Evolutionary conservation across 2,888 invertebrate species (phyloP).

Genomic region (Aromia moschata): DNA sequence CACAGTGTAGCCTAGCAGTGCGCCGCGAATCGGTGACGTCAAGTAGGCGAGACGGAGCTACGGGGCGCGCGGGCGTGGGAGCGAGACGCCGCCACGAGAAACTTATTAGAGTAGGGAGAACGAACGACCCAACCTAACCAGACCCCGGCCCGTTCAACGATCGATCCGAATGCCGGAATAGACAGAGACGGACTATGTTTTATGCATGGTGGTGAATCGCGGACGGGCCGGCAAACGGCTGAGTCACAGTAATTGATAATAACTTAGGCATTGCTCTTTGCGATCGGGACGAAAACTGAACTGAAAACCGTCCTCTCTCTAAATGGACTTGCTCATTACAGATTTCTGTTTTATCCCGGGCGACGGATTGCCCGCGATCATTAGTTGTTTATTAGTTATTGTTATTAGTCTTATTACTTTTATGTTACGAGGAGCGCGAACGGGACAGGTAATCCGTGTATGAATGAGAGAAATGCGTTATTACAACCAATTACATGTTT

Average conservation of each 20-base stretch:
- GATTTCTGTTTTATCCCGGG: conserved; percentile 44
- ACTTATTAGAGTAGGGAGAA: conserved; percentile 61
- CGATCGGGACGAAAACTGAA: conserved; percentile 51
- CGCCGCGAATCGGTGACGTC: conserved; percentile 63
- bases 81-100: conserved; percentile 54
- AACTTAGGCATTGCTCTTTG: conserved; percentile 61
- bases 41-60: conserved; percentile 53
- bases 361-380: too few species aligned
- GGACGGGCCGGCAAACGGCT: conserved; percentile 62
- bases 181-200: conserved; percentile 62
- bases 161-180: conserved; percentile 64
- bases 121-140: conserved; percentile 64
- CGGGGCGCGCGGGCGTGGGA: conserved; percentile 34
- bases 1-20: conserved; percentile 62
- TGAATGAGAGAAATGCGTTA: too few species aligned
- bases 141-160: conserved; percentile 59
- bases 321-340: conserved; percentile 39
- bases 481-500: too few species aligned
- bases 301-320: conserved; percentile 47
- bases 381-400: too few species aligned
- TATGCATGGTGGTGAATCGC: conserved; percentile 61
- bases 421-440: background rate
- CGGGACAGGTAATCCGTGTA: conserved; percentile 23
- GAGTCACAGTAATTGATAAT: conserved; percentile 66
- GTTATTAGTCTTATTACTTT: too few species aligned